Conservation (phyloP, 2,113 vertebrate genomes). For the Hystrix cristata region DNA sequence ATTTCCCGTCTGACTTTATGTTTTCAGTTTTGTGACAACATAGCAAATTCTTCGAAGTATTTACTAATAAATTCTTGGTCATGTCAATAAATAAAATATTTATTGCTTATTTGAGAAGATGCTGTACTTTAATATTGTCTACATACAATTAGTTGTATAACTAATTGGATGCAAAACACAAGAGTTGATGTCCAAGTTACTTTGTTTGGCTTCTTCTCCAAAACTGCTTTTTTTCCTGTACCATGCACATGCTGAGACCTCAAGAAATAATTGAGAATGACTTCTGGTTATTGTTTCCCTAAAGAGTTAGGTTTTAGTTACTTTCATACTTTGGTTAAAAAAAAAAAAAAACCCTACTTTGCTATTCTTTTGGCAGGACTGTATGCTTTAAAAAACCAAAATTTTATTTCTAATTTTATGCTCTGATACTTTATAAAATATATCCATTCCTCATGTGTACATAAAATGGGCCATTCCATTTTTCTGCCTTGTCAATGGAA, state of each 20-base stretch:
- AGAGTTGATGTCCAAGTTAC: neutral
- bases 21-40: neutral
- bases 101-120: slow-evolving; percentile 44
- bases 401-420: slow-evolving; percentile 72
- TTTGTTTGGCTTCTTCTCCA: neutral
- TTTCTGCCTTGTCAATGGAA: slow-evolving; percentile 1
- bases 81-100: neutral
- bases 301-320: slow-evolving; percentile 35
- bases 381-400: slow-evolving; percentile 53
- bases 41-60: neutral
- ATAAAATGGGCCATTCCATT: slow-evolving; percentile 60
- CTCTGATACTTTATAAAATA: slow-evolving; percentile 66
- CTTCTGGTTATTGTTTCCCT: neutral
- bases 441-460: slow-evolving; percentile 11
- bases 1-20: neutral
- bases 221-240: slow-evolving; percentile 14
- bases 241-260: neutral
- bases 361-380: slow-evolving; percentile 45
- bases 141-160: neutral
- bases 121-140: slow-evolving; percentile 25
- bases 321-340: neutral
- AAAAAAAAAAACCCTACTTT: neutral
- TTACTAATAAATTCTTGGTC: neutral
- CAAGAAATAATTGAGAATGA: slow-evolving; percentile 4
- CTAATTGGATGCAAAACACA: slow-evolving; percentile 12